These are phyloP conservation scores for Agriotes lineatus DNA, from an alignment of 2,888 invertebrate genomes.

Conservation along the genomic window DNA sequence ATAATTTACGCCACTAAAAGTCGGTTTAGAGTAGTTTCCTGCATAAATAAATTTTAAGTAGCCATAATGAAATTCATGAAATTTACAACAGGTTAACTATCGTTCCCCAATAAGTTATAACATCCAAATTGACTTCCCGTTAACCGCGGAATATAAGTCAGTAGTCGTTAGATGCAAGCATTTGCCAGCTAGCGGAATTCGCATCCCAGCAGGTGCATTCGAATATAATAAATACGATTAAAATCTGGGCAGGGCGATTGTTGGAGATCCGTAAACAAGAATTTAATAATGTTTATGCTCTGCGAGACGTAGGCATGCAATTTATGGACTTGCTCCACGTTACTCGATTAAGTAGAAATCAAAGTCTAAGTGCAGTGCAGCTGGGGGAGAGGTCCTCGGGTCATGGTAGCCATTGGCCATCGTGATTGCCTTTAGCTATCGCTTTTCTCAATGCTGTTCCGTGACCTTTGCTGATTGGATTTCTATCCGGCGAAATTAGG, in stretches of 20 bases:
- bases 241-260: constrained; percentile 23
- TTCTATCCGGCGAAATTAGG: constrained; percentile 51
- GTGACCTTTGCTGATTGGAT: constrained; percentile 55
- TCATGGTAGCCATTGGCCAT: constrained; percentile 47
- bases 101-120: neutral
- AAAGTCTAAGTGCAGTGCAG: constrained; percentile 33
- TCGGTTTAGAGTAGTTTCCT: too few relatives aligned
- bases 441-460: constrained; percentile 54
- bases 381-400: constrained; percentile 37
- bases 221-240: constrained; percentile 22
- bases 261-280: constrained; percentile 26
- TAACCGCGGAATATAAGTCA: neutral
- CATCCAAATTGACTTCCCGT: neutral
- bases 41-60: too few relatives aligned
- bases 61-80: too few relatives aligned
- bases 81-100: neutral
- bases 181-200: constrained; percentile 16
- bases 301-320: constrained; percentile 32
- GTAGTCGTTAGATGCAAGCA: neutral
- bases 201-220: constrained; percentile 26
- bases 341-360: constrained; percentile 34
- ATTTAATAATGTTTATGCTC: constrained; percentile 16
- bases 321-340: constrained; percentile 32
- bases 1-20: too few relatives aligned
- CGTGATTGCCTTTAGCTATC: constrained; percentile 47